Evolutionary conservation across 1,140 invertebrate species (phyloP), one percentile per base, ranked within the genome.

Genomic region (Drosophila pruinosa): DNA sequence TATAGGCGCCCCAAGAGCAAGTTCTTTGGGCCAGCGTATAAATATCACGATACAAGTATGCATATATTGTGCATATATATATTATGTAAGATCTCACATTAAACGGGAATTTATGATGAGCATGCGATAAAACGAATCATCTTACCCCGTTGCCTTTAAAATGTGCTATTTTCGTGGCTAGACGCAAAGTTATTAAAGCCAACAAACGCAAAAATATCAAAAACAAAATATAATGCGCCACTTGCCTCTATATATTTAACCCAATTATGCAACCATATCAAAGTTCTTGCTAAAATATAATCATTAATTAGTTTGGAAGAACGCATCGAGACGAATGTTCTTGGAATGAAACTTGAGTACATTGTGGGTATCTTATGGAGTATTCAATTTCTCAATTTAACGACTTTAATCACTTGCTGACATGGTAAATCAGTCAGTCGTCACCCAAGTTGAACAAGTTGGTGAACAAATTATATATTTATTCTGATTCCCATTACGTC

Each of bases 401-500:
- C 10, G 65, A 28, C 48, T 70, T 58, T 70, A 70, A 71, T 65
- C 61, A 65, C 68, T 50, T 31, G 68, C 62, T 65, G 68, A 71
- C 61, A 71, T 50, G 34, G 14, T 67, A 53, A 67, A 72, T 21
- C 34, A 10, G 7, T 8, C 47, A 14, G 5, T 2, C 22, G 8
- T 7, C 17, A 7, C n/a, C 21, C 2, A 15, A 53, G 28, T 22
- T 31, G 38, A 64, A 62, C 59, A 82, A 78, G 78, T 86, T 80
- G 62, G 57, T 68, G 69, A 31, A 45, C 63, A 70, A 36, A 22
- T 45, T 64, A 71, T 67, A 47, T 70, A 70, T 64, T 73, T 56
- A 62, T 31, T 65, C 67, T 72, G 62, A 69, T 80, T 79, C 67
- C 58, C 75, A 83, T 83, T 83, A 85, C 72, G 76, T 80, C 81